Evolutionary conservation across 2,888 invertebrate species (phyloP), one percentile per base, ranked within the genome.

Genomic region (Lycocerus yunnanus): DNA sequence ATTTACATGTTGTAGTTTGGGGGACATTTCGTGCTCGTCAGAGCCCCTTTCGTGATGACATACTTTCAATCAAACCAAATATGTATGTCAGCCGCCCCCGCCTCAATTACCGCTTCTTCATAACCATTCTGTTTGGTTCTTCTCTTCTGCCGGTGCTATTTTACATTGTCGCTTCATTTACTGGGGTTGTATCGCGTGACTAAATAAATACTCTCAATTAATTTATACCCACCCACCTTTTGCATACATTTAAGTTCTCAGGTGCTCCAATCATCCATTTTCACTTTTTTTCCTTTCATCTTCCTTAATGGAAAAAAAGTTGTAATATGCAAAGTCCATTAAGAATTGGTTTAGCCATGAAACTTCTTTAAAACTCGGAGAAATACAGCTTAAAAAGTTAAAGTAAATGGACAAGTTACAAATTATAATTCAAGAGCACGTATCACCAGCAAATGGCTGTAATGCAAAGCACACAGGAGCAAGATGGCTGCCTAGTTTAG

Each of bases 1-100:
- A 87, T 87, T 87, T 87, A 86, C 86, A 86, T 86, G 86, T 83
- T 84, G 84, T 85, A 84, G 84, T 85, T 84, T 82, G 80, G 81
- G 83, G 78, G 78, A 77, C 75, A 77, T 79, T 76, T 77, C 75
- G 76, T 77, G 73, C 78, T 80, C 78, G 79, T 78, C 78, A 77
- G 72, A 63, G 78, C 80, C 81, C 81, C 83, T 84, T 82, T 82
- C 80, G 78, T 80, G 83, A 84, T 84, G 85, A 85, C 85, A 85
- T 83, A 85, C 84, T 85, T 85, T 85, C 85, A 84, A 84, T 84
- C 84, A 84, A 82, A 80, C 79, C 80, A 76, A 81, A 83, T 83
- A 83, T 84, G 82, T 84, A 84, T 82, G 83, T 84, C 84, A 79
- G 20, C 71, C 71, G 74, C 72, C 72, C 70, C 69, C 61, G 70